These are phyloP conservation scores for Hydriomena furcata DNA, from an alignment of 2,888 invertebrate species.

Conservation along the genomic window DNA sequence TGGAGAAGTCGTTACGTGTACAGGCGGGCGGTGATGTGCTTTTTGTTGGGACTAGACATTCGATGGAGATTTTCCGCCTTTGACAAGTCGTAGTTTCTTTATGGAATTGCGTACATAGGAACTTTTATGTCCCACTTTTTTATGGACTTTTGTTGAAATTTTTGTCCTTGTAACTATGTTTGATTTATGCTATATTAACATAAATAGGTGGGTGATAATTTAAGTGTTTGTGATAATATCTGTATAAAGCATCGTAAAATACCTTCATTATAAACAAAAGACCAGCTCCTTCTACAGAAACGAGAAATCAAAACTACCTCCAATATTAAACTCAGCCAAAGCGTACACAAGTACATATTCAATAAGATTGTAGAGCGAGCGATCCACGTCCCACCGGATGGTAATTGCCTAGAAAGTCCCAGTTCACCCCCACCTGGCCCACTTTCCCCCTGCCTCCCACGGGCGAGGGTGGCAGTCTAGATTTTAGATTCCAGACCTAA, in stretches of 20 bases:
- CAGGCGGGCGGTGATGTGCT: slow-evolving; percentile 37
- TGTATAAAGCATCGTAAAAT: not conserved
- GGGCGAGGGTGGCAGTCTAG: slow-evolving; percentile 44
- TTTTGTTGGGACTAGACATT: slow-evolving; percentile 38
- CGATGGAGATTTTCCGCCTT: slow-evolving; percentile 12
- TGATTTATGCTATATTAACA: too few species aligned
- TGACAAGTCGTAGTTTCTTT: too few species aligned
- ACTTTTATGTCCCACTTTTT: too few species aligned
- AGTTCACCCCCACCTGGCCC: slow-evolving; percentile 46
- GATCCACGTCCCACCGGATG: slow-evolving; percentile 53
- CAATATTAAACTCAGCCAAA: slow-evolving; percentile 23
- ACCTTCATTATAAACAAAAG: slow-evolving; percentile 2
- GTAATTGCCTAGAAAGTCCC: slow-evolving; percentile 77
- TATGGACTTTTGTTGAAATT: too few species aligned
- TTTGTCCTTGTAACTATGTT: too few species aligned
- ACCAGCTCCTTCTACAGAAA: slow-evolving; percentile 4
- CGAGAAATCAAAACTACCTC: slow-evolving; percentile 19
- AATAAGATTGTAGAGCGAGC: slow-evolving; percentile 47
- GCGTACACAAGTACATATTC: slow-evolving; percentile 41
- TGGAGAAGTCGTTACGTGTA: slow-evolving; percentile 50
- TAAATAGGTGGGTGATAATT: too few species aligned
- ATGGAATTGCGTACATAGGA: not conserved
- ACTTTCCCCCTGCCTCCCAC: slow-evolving; percentile 33
- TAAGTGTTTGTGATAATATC: too few species aligned
- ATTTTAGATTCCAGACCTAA: slow-evolving; percentile 62